Evolutionary conservation across 2,797 vertebrate genomes (phyloP).

Genomic region (Brachyalestes nurse): DNA sequence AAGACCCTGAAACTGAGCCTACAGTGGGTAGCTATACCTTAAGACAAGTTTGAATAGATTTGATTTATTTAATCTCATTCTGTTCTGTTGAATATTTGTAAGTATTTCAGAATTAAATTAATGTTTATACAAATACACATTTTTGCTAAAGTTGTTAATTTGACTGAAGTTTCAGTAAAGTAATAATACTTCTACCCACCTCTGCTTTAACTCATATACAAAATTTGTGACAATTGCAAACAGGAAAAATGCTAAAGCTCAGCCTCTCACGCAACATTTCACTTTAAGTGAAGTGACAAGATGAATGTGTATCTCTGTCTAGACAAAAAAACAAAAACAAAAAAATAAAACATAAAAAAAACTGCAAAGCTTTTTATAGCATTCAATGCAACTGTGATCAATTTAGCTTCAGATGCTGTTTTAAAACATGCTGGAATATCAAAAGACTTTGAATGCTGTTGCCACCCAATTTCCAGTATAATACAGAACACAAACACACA

Average conservation of each 20-base stretch:
- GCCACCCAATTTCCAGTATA: neutral
- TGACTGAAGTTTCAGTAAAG: too few relatives aligned
- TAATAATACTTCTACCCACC: neutral
- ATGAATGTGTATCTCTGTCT: neutral
- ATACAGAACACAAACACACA: neutral
- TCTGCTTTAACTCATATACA: neutral
- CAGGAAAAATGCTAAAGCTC: neutral
- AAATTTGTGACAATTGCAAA: neutral
- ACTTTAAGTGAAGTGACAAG: neutral
- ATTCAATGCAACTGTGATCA: conserved; percentile 7
- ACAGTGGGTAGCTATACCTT: too few relatives aligned
- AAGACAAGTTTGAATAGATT: too few relatives aligned
- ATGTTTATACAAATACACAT: too few relatives aligned
- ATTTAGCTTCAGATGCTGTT: conserved; percentile 17
- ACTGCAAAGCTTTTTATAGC: neutral
- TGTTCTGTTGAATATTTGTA: too few relatives aligned
- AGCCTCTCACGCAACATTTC: neutral
- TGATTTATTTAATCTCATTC: too few relatives aligned
- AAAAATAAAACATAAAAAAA: neutral
- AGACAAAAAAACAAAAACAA: neutral
- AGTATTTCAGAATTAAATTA: too few relatives aligned
- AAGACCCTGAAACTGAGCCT: too few relatives aligned
- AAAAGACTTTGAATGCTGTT: neutral
- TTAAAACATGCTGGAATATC: neutral
- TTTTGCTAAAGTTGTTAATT: too few relatives aligned